These are phyloP conservation scores for Cosmia trapezina DNA, from an alignment of 2,888 invertebrate species.

Conservation along the genomic window DNA sequence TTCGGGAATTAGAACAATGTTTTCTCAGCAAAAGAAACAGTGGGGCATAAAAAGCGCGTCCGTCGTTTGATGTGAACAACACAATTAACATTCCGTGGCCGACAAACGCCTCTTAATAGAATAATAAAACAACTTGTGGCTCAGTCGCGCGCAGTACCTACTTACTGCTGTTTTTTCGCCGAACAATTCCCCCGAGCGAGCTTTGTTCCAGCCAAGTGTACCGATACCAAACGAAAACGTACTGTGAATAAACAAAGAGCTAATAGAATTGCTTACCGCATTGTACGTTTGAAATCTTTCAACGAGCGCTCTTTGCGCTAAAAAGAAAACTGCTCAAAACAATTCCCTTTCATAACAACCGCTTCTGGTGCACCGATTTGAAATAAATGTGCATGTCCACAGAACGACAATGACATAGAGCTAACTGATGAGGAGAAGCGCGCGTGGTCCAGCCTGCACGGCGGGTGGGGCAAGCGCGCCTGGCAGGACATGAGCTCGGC, in stretches of 20 bases:
- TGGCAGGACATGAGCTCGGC: constrained; percentile 90
- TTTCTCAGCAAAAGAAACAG: constrained; percentile 34
- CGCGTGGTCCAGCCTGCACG: constrained; percentile 91
- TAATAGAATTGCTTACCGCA: constrained; percentile 59
- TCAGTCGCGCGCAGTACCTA: constrained; percentile 37
- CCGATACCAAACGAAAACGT: constrained; percentile 44
- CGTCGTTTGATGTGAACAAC: constrained; percentile 55
- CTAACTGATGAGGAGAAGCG: constrained; percentile 91
- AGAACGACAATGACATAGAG: constrained; percentile 86
- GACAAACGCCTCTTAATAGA: constrained; percentile 70
- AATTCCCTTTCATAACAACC: constrained; percentile 30
- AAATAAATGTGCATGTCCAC: constrained; percentile 51
- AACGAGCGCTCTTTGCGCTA: constrained; percentile 31
- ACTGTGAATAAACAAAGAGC: constrained; percentile 57
- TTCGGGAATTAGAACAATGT: constrained; percentile 36
- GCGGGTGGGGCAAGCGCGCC: constrained; percentile 90
- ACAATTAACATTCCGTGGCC: constrained; percentile 75
- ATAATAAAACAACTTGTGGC: constrained; percentile 73
- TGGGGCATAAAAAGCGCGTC: constrained; percentile 24
- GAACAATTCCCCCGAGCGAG: constrained; percentile 44
- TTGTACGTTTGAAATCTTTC: constrained; percentile 54
- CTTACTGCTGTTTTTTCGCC: constrained; percentile 54
- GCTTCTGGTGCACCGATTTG: constrained; percentile 14
- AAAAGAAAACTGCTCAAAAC: constrained; percentile 37
- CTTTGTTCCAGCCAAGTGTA: constrained; percentile 62